A percentile compares a stretch with the other conserved stretches of the same genome.
phyloP scores from a whole-genome alignment of 2,888 invertebrate genomes.

The Spatulosminthurus flaviceps region DNA sequence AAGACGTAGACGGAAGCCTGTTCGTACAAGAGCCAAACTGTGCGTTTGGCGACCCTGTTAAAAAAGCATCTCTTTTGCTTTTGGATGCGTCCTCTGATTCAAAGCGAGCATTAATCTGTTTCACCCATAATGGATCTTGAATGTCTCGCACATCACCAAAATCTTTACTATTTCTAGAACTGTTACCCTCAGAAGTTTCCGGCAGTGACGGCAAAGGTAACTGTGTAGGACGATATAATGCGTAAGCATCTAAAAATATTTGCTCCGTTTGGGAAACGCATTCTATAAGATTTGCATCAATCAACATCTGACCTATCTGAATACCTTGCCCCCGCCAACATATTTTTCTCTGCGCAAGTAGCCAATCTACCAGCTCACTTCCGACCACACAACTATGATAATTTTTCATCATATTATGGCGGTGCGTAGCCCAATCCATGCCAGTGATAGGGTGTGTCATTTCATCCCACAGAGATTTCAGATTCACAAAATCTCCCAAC shows the following conservation, averaged over 20 bases:
- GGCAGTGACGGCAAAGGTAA: conserved; percentile 62
- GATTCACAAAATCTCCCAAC: conserved; percentile 71
- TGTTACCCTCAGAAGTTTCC: conserved; percentile 54
- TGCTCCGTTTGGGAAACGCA: conserved; percentile 70
- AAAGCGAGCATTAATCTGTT: conserved; percentile 69
- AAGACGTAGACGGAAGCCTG: conserved; percentile 68
- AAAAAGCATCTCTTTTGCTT: background rate
- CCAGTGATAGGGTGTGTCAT: conserved; percentile 71
- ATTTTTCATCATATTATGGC: conserved; percentile 76
- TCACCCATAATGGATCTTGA: conserved; percentile 75
- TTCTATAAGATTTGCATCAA: conserved; percentile 80
- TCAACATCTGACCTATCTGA: conserved; percentile 79
- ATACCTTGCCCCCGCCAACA: conserved; percentile 78
- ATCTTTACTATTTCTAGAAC: conserved; percentile 54
- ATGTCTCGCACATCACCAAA: conserved; percentile 66
- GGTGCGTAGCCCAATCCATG: conserved; percentile 72
- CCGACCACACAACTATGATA: conserved; percentile 82
- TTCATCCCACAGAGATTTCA: conserved; percentile 74
- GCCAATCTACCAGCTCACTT: conserved; percentile 83
- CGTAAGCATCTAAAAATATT: conserved; percentile 73
- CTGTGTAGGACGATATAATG: conserved; percentile 68
- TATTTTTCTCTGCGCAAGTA: conserved; percentile 79
- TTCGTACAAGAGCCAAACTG: conserved; percentile 37
- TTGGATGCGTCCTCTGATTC: conserved; percentile 61
- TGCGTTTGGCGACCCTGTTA: conserved; percentile 10